Percentiles rank a stretch among this genome's conserved stretches.
Evolutionary conservation across 1,140 invertebrate species (phyloP).

Genomic region (Penaeus vannamei): DNA sequence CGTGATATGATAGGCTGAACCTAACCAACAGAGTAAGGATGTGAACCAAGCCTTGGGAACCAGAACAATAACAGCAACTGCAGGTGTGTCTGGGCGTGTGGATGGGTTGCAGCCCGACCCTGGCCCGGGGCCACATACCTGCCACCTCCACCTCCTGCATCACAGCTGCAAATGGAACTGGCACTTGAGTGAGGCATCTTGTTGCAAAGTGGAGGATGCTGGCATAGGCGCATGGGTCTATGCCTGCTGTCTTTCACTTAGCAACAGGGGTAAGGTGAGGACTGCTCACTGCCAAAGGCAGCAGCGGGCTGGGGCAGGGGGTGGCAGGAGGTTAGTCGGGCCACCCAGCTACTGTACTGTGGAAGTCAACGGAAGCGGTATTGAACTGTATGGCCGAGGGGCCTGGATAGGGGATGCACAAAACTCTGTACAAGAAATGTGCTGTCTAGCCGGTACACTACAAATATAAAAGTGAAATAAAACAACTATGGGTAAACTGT

Average conservation of each 20-base stretch:
- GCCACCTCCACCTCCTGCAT: constrained; percentile 58
- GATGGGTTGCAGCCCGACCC: constrained; percentile 63
- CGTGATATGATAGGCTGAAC: constrained; percentile 67
- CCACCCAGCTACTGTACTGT: constrained; percentile 60
- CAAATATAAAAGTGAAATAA: constrained; percentile 66
- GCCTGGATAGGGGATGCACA: constrained; percentile 62
- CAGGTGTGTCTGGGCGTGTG: constrained; percentile 64
- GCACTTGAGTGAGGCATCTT: constrained; percentile 57
- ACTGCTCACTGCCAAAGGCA: constrained; percentile 57
- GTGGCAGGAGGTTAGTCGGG: constrained; percentile 56
- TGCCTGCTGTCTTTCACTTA: constrained; percentile 41
- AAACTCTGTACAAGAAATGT: constrained; percentile 66
- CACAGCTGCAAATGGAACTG: constrained; percentile 57
- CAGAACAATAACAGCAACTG: constrained; percentile 65
- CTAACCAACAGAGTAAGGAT: constrained; percentile 66
- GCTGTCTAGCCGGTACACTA: constrained; percentile 65
- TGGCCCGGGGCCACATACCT: constrained; percentile 51
- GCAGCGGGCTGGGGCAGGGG: constrained; percentile 55
- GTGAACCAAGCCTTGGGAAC: constrained; percentile 66
- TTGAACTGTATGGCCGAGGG: constrained; percentile 62
- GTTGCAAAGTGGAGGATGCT: constrained; percentile 52
- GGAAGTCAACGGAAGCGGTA: constrained; percentile 65
- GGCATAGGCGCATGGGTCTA: constrained; percentile 32
- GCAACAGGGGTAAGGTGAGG: constrained; percentile 55
- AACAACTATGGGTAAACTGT: constrained; percentile 65